Evolutionary conservation across 2,888 invertebrate species (phyloP).

Genomic region (Arctia plantaginis): DNA sequence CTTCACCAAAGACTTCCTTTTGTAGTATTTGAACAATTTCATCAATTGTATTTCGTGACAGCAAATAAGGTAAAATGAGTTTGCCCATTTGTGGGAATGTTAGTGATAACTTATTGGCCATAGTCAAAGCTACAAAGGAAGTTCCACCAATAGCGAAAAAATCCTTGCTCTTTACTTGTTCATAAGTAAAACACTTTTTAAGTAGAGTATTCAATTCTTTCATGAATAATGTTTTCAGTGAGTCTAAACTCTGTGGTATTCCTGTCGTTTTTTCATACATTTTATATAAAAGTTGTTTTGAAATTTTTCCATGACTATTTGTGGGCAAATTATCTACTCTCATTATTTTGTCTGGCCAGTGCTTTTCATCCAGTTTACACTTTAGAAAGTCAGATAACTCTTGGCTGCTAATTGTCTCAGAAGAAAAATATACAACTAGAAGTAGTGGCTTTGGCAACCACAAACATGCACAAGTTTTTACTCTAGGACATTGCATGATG

Average conservation of each 20-base stretch:
- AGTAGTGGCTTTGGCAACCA: slow-evolving; percentile 82
- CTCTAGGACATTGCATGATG: slow-evolving; percentile 73
- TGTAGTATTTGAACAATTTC: slow-evolving; percentile 67
- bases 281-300: slow-evolving; percentile 76
- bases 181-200: slow-evolving; percentile 61
- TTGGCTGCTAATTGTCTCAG: slow-evolving; percentile 69
- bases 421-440: slow-evolving; percentile 83
- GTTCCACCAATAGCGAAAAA: slow-evolving; percentile 90
- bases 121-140: slow-evolving; percentile 89
- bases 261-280: slow-evolving; percentile 67
- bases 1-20: slow-evolving; percentile 60
- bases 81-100: slow-evolving; percentile 74
- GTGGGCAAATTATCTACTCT: slow-evolving; percentile 87
- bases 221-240: slow-evolving; percentile 60
- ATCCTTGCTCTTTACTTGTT: slow-evolving; percentile 74
- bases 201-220: slow-evolving; percentile 66
- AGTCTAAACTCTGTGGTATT: slow-evolving; percentile 54
- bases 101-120: slow-evolving; percentile 86
- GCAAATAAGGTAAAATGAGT: slow-evolving; percentile 84
- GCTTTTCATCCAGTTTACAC: slow-evolving; percentile 78
- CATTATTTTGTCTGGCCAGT: slow-evolving; percentile 89
- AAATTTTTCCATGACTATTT: slow-evolving; percentile 90
- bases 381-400: slow-evolving; percentile 75
- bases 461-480: slow-evolving; percentile 84
- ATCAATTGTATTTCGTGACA: slow-evolving; percentile 79